Evolutionary conservation across 2,797 vertebrate genomes (phyloP), one percentile per base, ranked within the genome.

Genomic region (Salarias fasciatus): DNA sequence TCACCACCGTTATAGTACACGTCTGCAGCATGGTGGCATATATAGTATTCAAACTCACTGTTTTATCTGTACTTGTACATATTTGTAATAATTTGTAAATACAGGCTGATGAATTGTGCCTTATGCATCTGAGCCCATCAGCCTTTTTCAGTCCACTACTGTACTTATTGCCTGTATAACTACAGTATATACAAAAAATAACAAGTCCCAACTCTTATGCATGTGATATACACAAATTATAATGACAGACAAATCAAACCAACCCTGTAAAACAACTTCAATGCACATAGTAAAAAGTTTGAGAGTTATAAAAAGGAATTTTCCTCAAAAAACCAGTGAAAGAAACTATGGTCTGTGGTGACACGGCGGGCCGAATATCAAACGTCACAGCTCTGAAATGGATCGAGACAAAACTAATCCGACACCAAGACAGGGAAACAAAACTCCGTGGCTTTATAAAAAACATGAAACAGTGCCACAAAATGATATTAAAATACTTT

Each of bases 21-120:
- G 66, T 72, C 82, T 91, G 88, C 90, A 92, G 89, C 89, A 89
- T 89, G 84, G 74, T 84, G 63, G 80, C 74, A 80, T 86, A 89
- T 79, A 88, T 68, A 53, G 44, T 85, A 61, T 63, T 89, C 46
- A 79, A 80, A 83, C 80, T 63, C 67, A 77, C 13, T 5, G 57
- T 63, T 81, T 82, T 79, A 63, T 79, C 61, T 77, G 53, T 74
- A 84, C 64, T 77, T 55, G 53, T 78, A 80, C 53, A 69, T 83
- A 81, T 63, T 71, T 69, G 55, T 71, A 80, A 76, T 79, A 43
- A 73, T 77, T 67, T 70, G 54, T 73, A 70, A 79, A 80, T 80
- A 87, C 69, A 79, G 82, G 82, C 80, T 83, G 79, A 78, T 83
- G 75, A 83, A 85, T 86, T 91, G 90, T 90, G 88, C 87, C 86